Evolutionary conservation across 1,140 invertebrate species (phyloP), one percentile per base, ranked within the genome.

Genomic region (Cotesia chilonis): DNA sequence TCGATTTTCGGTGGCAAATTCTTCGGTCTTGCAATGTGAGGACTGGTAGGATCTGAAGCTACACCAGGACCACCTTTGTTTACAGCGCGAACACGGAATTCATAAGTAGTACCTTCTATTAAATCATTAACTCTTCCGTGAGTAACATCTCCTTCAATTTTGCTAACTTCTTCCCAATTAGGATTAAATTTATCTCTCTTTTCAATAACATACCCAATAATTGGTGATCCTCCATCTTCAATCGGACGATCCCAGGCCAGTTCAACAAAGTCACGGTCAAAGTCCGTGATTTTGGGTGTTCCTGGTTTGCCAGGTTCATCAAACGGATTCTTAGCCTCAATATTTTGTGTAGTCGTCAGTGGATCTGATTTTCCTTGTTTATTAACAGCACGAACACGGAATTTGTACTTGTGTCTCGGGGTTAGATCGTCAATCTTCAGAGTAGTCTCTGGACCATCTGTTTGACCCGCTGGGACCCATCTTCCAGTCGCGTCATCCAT

Each of bases 251-350:
- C 90, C 97, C 98, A 99, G 86, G 94, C 91, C n/a, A 99, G 89
- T 79, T 98, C 94, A n/a, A 98, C 96, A 79, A 94, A 97, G 85
- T 98, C 93, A 74, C 89, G 92, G 80, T 98, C 96, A 84, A 95
- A 99, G 84, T 99, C 97, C 72, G 90, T 91, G 78, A 99, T 93
- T 74, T 92, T 91, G 3, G 96, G 96, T 4, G 92, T 93, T 35
- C 95, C 94, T n/a, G 96, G 95, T 81, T 95, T 93, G 66, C 92
- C 91, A 47, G 95, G 94, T 68, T 92, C 89, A 84, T 95, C 96
- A 87, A 95, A 99, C 60, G 98, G 98, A 94, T 99, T 98, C 85
- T 99, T 99, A 57, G 98, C 98, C 85, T 98, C 93, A 75, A 95
- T 96, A n/a, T 94, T 90, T 79, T 95, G 92, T n/a, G 90, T 89